A percentile compares a stretch with the other conserved stretches of the same genome.
Conservation (phyloP, 1,140 invertebrate species). For the Zaprionus lachaisei region DNA sequence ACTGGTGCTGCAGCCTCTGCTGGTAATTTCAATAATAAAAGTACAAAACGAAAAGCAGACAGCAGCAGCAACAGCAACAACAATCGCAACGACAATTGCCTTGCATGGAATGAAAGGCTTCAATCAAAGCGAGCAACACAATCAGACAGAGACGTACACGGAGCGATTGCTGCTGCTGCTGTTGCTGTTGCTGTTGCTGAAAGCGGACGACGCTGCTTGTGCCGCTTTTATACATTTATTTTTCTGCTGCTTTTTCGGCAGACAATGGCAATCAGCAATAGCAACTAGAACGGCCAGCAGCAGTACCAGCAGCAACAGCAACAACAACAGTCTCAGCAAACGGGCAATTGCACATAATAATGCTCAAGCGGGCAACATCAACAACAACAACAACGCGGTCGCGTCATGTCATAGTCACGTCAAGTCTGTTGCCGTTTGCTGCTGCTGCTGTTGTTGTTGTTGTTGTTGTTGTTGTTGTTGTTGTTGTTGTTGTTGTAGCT, state of each 20-base stretch:
- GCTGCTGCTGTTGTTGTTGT: conserved; percentile 15
- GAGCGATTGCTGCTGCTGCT: conserved; percentile 66
- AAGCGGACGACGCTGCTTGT: conserved; percentile 67
- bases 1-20: conserved; percentile 40
- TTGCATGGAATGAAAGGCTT: conserved; percentile 84
- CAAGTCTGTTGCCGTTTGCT: conserved; percentile 56
- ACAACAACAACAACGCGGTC: conserved; percentile 46
- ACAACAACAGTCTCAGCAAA: conserved; percentile 62
- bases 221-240: conserved; percentile 73
- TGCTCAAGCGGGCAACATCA: conserved; percentile 68
- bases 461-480: conserved; percentile 5
- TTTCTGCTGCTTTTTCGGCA: conserved; percentile 78
- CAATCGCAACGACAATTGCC: conserved; percentile 76
- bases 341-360: conserved; percentile 80
- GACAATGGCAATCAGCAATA: conserved; percentile 82
- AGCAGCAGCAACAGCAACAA: conserved; percentile 60
- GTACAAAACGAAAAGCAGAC: conserved; percentile 73
- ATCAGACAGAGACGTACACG: conserved; percentile 77
- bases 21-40: conserved; percentile 82
- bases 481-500: conserved; percentile 10
- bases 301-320: conserved; percentile 39
- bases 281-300: conserved; percentile 76
- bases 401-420: conserved; percentile 82
- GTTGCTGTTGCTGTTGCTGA: conserved; percentile 33
- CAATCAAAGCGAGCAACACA: conserved; percentile 81